These are phyloP conservation scores for Epirrita christyi DNA, from an alignment of 2,888 invertebrate species.

Conservation along the genomic window DNA sequence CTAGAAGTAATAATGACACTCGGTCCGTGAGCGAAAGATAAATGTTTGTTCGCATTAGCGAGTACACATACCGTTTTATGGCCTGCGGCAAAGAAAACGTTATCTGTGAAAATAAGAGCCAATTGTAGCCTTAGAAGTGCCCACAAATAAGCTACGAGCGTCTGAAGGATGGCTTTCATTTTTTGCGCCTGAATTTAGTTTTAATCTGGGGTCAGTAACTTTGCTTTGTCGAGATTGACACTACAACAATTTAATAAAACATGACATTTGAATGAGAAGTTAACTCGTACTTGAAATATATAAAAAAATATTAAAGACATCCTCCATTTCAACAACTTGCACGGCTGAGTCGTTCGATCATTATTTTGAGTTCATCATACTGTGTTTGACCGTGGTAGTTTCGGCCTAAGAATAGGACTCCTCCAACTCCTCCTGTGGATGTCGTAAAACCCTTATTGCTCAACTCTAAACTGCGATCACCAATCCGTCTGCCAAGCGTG, in stretches of 20 bases:
- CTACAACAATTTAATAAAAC: background rate
- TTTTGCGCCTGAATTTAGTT: background rate
- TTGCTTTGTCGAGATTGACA: background rate
- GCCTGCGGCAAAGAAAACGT: constrained; percentile 17
- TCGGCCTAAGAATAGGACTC: too few species aligned
- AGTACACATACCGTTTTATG: constrained; percentile 29
- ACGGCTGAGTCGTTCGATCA: too few species aligned
- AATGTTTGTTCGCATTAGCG: constrained; percentile 28
- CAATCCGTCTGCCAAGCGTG: too few species aligned
- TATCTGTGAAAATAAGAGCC: constrained; percentile 33
- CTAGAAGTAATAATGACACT: constrained; percentile 13
- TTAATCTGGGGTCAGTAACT: background rate
- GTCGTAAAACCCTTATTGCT: too few species aligned
- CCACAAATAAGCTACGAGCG: constrained; percentile 10
- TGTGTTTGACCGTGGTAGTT: too few species aligned
- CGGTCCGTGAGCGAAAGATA: constrained; percentile 15
- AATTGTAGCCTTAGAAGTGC: constrained; percentile 26
- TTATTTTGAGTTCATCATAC: too few species aligned
- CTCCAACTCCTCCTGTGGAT: too few species aligned
- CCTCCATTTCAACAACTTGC: too few species aligned
- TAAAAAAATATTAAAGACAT: too few species aligned
- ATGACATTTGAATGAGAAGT: too few species aligned
- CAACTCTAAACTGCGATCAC: too few species aligned
- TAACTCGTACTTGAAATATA: too few species aligned
- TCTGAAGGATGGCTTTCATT: constrained; percentile 4